Conservation (phyloP, 2,113 vertebrate species). For the Plestiodon gilberti region DNA sequence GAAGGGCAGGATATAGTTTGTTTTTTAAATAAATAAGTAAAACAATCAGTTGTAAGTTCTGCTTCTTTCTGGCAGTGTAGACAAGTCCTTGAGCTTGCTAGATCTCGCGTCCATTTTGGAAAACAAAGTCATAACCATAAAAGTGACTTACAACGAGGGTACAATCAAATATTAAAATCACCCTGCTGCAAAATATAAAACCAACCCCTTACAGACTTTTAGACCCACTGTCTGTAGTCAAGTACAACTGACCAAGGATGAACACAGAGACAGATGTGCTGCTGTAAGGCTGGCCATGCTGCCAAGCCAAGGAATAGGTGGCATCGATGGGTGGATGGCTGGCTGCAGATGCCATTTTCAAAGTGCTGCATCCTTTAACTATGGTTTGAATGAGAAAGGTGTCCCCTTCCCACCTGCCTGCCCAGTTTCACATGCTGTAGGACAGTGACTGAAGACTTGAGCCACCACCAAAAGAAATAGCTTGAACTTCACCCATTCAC, state of each 20-base stretch:
- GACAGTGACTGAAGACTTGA: neutral
- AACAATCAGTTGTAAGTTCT: neutral
- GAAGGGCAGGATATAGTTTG: too few species aligned
- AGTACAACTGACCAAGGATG: neutral
- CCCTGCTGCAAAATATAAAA: neutral
- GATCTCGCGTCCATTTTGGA: neutral
- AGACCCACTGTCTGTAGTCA: neutral
- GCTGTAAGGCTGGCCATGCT: neutral
- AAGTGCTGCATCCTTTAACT: neutral
- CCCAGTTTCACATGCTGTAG: neutral
- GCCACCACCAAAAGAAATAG: neutral
- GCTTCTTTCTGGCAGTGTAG: neutral
- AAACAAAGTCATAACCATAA: too few species aligned
- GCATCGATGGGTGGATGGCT: neutral
- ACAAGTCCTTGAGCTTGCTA: too few species aligned
- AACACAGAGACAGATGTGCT: neutral
- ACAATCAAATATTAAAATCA: neutral
- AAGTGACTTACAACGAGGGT: neutral
- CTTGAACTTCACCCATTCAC: neutral
- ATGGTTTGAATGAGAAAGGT: neutral
- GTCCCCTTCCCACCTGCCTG: neutral
- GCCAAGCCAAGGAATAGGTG: neutral
- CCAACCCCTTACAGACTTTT: neutral
- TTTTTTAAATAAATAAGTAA: too few species aligned
- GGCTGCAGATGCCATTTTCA: neutral